These are phyloP conservation scores for Phyllostomus discolor DNA, from an alignment of 2,113 vertebrate species.

Conservation along the genomic window DNA sequence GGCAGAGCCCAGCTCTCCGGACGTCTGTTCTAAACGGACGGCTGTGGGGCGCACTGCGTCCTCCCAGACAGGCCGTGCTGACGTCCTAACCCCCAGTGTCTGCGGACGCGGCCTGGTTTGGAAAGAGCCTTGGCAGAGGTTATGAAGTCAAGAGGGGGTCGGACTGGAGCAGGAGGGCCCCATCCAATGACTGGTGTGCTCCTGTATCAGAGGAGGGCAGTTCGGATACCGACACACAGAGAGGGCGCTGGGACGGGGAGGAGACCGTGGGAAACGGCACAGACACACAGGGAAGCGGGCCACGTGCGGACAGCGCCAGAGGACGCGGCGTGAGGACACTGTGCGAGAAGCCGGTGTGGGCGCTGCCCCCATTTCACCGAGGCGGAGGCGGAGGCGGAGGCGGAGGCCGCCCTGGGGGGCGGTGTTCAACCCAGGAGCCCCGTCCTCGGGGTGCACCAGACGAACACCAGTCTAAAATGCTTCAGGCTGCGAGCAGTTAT, in stretches of 20 bases:
- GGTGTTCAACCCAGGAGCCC: background rate
- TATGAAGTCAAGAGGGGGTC: background rate
- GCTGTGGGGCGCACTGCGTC: background rate
- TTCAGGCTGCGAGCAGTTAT: background rate
- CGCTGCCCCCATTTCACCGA: fast-evolving
- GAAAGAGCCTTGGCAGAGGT: background rate
- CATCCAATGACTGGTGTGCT: background rate
- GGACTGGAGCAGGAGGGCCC: background rate
- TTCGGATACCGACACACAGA: background rate
- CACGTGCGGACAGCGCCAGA: fast-evolving
- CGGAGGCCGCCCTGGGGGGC: background rate
- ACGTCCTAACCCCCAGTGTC: background rate
- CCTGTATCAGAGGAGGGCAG: background rate
- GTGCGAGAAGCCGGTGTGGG: no score
- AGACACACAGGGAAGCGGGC: background rate
- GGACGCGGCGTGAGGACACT: fast-evolving
- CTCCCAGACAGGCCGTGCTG: background rate
- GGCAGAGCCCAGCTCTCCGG: background rate
- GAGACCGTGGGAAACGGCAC: background rate
- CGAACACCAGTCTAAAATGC: background rate
- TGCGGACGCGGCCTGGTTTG: background rate
- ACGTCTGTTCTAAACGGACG: background rate
- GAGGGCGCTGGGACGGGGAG: background rate
- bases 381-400: fast-evolving
- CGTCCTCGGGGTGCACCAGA: background rate